Evolutionary conservation across 2,888 invertebrate genomes (phyloP).

Genomic region (Polyploca ridens): DNA sequence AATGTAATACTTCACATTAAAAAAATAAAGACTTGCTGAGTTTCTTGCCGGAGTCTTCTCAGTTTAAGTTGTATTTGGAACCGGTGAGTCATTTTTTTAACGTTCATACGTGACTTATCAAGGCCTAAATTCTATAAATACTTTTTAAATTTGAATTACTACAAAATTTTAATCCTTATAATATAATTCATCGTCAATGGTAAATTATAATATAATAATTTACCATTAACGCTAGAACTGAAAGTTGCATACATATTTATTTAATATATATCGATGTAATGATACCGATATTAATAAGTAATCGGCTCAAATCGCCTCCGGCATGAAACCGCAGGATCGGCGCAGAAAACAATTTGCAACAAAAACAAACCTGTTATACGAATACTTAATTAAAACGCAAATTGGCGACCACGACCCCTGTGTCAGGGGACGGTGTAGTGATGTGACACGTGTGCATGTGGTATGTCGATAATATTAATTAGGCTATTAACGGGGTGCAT

Average conservation of each 20-base stretch:
- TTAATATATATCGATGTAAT: not conserved
- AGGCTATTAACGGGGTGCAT: not conserved
- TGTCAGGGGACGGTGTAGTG: conserved; percentile 32
- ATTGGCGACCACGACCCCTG: conserved; percentile 67
- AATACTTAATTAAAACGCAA: conserved; percentile 81
- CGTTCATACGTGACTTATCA: no score
- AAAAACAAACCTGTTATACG: conserved; percentile 73
- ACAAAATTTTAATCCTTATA: no score
- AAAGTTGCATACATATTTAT: not conserved
- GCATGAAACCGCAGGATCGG: conserved; percentile 42
- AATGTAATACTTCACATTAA: no score
- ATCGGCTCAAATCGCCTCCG: conserved; percentile 12
- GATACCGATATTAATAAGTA: not conserved
- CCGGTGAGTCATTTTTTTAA: no score
- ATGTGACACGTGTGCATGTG: conserved; percentile 23
- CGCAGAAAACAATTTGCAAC: conserved; percentile 72
- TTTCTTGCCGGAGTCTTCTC: no score
- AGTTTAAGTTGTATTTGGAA: no score
- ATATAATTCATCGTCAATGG: no score
- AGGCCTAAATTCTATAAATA: no score
- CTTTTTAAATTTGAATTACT: no score
- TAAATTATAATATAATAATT: no score
- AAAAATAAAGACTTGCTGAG: no score
- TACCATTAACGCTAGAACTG: no score
- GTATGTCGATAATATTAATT: conserved; percentile 19